Evolutionary conservation across 2,888 invertebrate genomes (phyloP).

Genomic region (Spilarctia lutea): DNA sequence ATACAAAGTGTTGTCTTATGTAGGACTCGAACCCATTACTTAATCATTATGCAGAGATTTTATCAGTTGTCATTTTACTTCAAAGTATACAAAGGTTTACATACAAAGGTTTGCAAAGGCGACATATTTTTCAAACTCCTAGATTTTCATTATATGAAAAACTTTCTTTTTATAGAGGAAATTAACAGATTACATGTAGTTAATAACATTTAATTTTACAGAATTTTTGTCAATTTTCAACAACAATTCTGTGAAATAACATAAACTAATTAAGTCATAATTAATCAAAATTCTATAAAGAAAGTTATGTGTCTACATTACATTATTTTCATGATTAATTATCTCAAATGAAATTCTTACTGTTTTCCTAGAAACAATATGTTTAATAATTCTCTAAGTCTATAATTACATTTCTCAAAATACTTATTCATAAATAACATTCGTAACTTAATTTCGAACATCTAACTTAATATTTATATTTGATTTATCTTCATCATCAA

Average conservation of each 20-base stretch:
- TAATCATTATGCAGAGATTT: no score
- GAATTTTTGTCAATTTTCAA: no score
- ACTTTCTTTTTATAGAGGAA: no score
- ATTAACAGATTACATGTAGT: no score
- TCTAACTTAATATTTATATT: constrained; percentile 25
- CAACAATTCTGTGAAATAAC: not conserved
- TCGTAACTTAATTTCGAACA: constrained; percentile 25
- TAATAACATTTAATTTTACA: no score
- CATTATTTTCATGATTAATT: not conserved
- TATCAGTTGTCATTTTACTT: no score
- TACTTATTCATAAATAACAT: constrained; percentile 3
- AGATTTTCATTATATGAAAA: no score
- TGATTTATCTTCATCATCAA: constrained; percentile 29
- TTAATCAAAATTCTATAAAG: not conserved
- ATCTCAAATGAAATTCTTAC: not conserved
- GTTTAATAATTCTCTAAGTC: not conserved
- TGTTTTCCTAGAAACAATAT: not conserved
- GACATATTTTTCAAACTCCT: no score
- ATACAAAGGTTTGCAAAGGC: no score
- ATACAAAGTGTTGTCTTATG: no score
- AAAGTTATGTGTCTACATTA: not conserved
- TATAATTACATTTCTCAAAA: not conserved
- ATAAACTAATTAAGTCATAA: not conserved
- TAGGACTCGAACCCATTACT: no score
- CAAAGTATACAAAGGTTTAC: no score